Base-by-base conservation (phyloP, 2,888 invertebrate species). In the Amiota minor region DNA sequence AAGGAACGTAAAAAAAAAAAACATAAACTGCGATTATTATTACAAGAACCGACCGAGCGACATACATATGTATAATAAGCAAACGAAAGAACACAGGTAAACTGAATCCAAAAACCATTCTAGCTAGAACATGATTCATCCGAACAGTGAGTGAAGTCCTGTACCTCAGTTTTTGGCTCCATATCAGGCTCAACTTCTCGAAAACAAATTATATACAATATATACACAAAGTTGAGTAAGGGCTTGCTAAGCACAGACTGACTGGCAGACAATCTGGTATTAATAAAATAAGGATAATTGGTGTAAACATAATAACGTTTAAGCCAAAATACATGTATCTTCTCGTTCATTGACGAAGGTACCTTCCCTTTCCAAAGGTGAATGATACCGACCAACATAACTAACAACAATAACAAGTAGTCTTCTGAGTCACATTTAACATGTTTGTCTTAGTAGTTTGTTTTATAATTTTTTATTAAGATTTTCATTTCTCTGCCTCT, bases 241-340 rank as follows among this genome's bases (percentile, higher is more conserved):
- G 53, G 3, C 53, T 9, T 3, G 12, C 53, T 10, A n/a, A 9
- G 12, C 53, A 68, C 20, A 68, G 47, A 12, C 16, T 56, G 68
- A 53, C 70, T 72, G 69, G 18, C 64, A 45, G 70, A 55, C 62
- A 20, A 65, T 45, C 49, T 75, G 80, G 82, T 83, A 85, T 86
- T 85, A 87, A 87, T 88, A 88, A 88, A 84, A 87, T 87, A 84
- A 84, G 82, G 79, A 86, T 88, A 88, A 88, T 88, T 88, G 88
- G 87, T 82, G 83, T 83, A 87, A 85, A 82, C 81, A 87, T 87
- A 87, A 87, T 88, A 86, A 86, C 82, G 87, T 85, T 87, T 86
- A 87, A 86, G 83, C 85, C 85, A 78, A 80, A 80, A 84, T 78
- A n/a, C n/a, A n/a, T n/a, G n/a, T n/a, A 71, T 68, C 35, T 35